Percentiles rank a stretch among this genome's conserved stretches.
Evolutionary conservation across 2,888 invertebrate species (phyloP).

Genomic region (Mystacides longicornis): DNA sequence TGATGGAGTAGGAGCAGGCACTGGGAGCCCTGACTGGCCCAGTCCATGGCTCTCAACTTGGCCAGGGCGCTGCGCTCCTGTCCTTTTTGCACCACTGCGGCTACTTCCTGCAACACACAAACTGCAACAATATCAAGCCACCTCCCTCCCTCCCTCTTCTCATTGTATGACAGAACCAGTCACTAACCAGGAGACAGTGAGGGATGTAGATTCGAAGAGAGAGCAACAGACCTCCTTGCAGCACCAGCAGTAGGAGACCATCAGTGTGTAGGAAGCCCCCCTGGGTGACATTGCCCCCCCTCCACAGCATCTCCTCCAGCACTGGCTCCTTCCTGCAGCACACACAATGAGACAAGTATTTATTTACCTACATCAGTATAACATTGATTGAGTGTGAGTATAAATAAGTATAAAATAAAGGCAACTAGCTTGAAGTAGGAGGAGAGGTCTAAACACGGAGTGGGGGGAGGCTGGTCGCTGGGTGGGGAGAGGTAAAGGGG

Average conservation of each 20-base stretch:
- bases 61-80: slow-evolving; percentile 33
- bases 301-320: slow-evolving; percentile 21
- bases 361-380: too few relatives aligned
- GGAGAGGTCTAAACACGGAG: slow-evolving; percentile 20
- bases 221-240: slow-evolving; percentile 21
- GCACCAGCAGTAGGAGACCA: slow-evolving; percentile 20
- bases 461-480: slow-evolving; percentile 21
- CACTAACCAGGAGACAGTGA: neutral
- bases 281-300: slow-evolving; percentile 4
- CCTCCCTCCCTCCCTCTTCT: too few relatives aligned
- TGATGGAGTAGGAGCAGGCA: slow-evolving; percentile 69
- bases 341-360: too few relatives aligned
- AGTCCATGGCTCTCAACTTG: slow-evolving; percentile 58
- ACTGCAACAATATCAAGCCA: too few relatives aligned
- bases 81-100: slow-evolving; percentile 13
- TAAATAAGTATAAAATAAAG: neutral
- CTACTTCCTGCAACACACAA: slow-evolving; percentile 9
- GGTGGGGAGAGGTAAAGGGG: slow-evolving; percentile 29
- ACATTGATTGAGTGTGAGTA: neutral
- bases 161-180: too few relatives aligned
- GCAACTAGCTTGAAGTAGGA: slow-evolving; percentile 21
- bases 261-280: slow-evolving; percentile 18
- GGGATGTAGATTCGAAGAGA: slow-evolving; percentile 16
- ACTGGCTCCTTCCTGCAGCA: slow-evolving; percentile 21
- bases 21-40: slow-evolving; percentile 68